Percentiles rank a stretch among this genome's conserved stretches.
Conservation (phyloP, 2,797 vertebrate species). For the Crypturellus tataupa region DNA sequence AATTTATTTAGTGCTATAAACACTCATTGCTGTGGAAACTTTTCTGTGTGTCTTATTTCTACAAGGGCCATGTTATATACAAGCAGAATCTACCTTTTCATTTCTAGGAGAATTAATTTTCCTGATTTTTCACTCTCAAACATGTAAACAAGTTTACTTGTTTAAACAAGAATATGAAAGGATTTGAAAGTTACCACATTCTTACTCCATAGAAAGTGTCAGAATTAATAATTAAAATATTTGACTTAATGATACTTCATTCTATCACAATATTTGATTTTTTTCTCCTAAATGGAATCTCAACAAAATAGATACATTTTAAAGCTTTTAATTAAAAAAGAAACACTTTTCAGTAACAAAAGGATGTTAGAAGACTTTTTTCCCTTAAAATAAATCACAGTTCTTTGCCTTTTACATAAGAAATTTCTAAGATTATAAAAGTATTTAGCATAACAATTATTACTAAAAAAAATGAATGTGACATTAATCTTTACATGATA, state of each 20-base stretch:
- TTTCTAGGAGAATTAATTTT: too few relatives aligned
- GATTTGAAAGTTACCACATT: too few relatives aligned
- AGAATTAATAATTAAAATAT: too few relatives aligned
- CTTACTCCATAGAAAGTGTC: too few relatives aligned
- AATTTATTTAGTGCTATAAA: background rate
- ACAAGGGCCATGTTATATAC: background rate
- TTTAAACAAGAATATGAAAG: too few relatives aligned
- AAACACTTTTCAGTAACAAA: background rate
- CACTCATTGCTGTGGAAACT: background rate
- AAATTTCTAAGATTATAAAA: background rate
- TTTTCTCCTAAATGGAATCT: background rate
- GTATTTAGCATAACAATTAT: background rate
- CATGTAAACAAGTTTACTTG: too few relatives aligned
- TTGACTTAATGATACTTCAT: too few relatives aligned
- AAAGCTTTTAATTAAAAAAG: background rate
- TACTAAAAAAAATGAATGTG: background rate
- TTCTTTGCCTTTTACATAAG: background rate
- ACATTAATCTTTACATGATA: background rate
- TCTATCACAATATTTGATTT: background rate
- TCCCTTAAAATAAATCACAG: background rate
- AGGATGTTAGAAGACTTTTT: background rate
- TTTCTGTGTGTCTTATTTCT: background rate
- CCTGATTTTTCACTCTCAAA: too few relatives aligned
- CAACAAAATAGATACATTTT: background rate
- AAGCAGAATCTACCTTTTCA: too few relatives aligned